Percentiles rank a stretch among this genome's conserved stretches.
Evolutionary conservation across 2,113 vertebrate genomes (phyloP).

Genomic region (Rhodinocichla rosea): DNA sequence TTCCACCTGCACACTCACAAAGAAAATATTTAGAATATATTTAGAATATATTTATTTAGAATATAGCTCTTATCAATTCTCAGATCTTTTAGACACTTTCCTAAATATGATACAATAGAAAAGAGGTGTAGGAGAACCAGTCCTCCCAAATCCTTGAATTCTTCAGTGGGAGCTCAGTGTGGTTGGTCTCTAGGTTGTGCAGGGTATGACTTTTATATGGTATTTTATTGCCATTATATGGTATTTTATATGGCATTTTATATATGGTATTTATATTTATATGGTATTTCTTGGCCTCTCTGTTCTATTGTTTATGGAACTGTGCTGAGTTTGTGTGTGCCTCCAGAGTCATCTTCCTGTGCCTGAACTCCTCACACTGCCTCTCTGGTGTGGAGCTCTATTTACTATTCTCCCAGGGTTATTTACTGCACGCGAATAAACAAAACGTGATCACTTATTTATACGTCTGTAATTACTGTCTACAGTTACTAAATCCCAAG

Average conservation of each 20-base stretch:
- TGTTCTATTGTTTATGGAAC: not conserved
- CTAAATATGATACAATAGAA: too few species aligned
- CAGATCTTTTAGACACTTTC: too few species aligned
- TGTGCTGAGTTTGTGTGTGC: not conserved
- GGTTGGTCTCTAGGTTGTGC: not conserved
- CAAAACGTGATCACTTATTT: conserved; percentile 45
- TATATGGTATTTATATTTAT: not conserved
- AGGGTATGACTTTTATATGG: not conserved
- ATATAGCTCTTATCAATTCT: too few species aligned
- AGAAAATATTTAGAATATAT: too few species aligned
- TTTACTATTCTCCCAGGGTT: conserved; percentile 48
- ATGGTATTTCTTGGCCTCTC: not conserved
- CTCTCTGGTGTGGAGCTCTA: not conserved
- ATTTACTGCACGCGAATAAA: conserved; percentile 53
- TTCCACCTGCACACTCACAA: not conserved
- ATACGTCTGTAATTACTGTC: conserved; percentile 19
- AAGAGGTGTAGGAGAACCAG: too few species aligned
- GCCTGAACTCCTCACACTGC: conserved; percentile 3
- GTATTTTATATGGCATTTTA: not conserved
- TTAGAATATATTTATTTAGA: too few species aligned
- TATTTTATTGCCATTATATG: not conserved
- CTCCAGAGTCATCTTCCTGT: conserved; percentile 9
- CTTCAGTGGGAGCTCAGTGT: not conserved
- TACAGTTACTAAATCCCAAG: not conserved
- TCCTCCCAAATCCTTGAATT: not conserved